A percentile compares a stretch with the other conserved stretches of the same genome.
Conservation (phyloP, 2,797 vertebrate species). For the Paratrypauchen microcephalus region DNA sequence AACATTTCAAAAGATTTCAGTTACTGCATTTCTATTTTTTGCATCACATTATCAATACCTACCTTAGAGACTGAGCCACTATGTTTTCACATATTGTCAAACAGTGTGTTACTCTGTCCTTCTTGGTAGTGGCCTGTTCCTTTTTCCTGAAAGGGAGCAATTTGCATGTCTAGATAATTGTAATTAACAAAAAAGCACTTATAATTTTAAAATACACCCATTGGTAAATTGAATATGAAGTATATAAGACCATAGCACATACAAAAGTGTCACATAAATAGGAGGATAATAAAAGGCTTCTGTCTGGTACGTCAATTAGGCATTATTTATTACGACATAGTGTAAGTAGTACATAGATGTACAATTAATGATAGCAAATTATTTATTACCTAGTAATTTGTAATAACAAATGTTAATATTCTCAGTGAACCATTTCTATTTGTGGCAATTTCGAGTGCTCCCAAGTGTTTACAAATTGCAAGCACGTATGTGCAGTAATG, state of each 20-base stretch:
- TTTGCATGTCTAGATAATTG: not conserved
- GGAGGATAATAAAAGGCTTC: not conserved
- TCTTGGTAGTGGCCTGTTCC: slow-evolving; percentile 93
- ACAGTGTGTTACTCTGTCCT: slow-evolving; percentile 95
- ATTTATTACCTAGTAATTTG: not conserved
- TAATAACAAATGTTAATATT: not conserved
- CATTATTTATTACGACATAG: not conserved
- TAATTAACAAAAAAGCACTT: not conserved
- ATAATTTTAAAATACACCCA: not conserved
- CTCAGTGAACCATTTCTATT: not conserved
- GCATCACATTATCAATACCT: slow-evolving; percentile 37
- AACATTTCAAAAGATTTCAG: no score
- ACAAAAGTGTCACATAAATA: not conserved
- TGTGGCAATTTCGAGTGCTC: not conserved
- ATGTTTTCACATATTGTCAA: slow-evolving; percentile 99
- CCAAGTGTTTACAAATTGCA: not conserved
- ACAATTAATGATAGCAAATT: not conserved
- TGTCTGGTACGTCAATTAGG: not conserved
- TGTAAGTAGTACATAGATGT: not conserved
- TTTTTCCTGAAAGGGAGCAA: slow-evolving; percentile 84
- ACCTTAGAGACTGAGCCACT: slow-evolving; percentile 95
- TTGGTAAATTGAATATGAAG: not conserved
- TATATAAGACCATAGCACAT: not conserved
- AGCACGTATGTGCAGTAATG: not conserved
- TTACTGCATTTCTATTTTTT: not conserved